phyloP scores from a whole-genome alignment of 2,797 vertebrate genomes.

The Orientallactaga sibirica region DNA sequence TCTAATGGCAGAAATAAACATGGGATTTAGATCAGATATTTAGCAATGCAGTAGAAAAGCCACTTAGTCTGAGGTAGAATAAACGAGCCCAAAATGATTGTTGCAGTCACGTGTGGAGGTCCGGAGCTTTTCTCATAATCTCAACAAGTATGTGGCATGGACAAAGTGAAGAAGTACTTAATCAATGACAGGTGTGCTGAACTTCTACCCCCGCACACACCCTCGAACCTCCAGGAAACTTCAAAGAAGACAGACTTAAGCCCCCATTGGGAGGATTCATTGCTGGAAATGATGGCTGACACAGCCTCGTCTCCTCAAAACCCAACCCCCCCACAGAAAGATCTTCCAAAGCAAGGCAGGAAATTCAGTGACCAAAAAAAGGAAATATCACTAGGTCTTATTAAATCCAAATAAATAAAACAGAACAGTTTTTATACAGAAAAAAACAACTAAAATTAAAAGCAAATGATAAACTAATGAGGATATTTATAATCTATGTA shows the following conservation, averaged over 20 bases:
- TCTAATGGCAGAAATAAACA: not conserved
- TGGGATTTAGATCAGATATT: not conserved
- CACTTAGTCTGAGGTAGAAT: not conserved
- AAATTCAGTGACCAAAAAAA: not conserved
- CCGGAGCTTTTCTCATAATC: not conserved
- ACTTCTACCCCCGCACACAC: not conserved
- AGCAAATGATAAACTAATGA: constrained; percentile 61
- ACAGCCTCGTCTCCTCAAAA: not conserved
- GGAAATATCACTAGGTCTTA: constrained; percentile 25
- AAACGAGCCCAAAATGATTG: not conserved
- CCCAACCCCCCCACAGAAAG: not conserved
- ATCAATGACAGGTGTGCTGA: not conserved
- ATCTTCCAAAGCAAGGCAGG: not conserved
- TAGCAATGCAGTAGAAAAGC: not conserved
- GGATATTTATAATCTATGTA: constrained; percentile 2
- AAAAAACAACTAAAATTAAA: constrained; percentile 65
- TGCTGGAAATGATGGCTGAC: not conserved
- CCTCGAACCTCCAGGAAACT: not conserved
- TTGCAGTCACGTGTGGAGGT: not conserved
- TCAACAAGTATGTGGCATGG: not conserved
- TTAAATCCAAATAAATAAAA: constrained; percentile 34
- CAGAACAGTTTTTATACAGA: constrained; percentile 2
- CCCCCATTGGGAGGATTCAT: not conserved
- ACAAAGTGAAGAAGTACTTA: not conserved
- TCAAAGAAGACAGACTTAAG: not conserved